A percentile compares a stretch with the other conserved stretches of the same genome.
phyloP scores from a whole-genome alignment of 2,113 vertebrate species.

The Conger conger region DNA sequence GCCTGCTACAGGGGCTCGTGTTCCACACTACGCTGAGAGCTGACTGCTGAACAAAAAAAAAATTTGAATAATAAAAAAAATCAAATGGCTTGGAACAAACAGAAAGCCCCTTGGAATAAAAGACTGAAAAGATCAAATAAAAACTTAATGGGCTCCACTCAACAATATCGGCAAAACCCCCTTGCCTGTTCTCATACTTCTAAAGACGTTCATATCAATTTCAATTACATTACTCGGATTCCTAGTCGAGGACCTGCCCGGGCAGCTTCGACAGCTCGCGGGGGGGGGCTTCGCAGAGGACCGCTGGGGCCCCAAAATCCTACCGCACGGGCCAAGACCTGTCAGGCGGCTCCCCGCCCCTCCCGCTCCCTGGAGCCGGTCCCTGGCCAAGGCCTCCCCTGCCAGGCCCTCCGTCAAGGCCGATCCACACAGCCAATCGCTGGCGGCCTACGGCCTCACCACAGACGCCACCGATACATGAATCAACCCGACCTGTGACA shows the following conservation, averaged over 20 bases:
- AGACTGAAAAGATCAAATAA: conserved; percentile 21
- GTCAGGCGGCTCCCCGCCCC: conserved; percentile 45
- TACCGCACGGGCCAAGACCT: conserved; percentile 49
- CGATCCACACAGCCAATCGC: conserved; percentile 41
- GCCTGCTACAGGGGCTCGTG: neutral
- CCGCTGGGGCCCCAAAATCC: conserved; percentile 50
- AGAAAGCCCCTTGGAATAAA: neutral
- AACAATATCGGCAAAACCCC: neutral
- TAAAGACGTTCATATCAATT: conserved; percentile 49
- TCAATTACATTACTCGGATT: conserved; percentile 42
- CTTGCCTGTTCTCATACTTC: neutral
- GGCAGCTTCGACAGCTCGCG: neutral
- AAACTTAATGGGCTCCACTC: conserved; percentile 29
- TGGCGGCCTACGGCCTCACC: conserved; percentile 45
- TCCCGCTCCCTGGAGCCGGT: conserved; percentile 54
- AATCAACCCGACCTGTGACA: conserved; percentile 40
- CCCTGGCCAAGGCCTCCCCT: conserved; percentile 59
- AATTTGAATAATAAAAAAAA: neutral
- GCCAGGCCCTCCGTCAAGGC: conserved; percentile 50
- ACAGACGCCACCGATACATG: conserved; percentile 44
- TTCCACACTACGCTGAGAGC: conserved; percentile 1
- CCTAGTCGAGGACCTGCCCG: conserved; percentile 48
- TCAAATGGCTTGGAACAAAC: conserved; percentile 1
- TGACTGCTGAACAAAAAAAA: neutral
- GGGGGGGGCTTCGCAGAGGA: conserved; percentile 52